Percentiles rank a stretch among this genome's conserved stretches.
Evolutionary conservation across 2,113 vertebrate species (phyloP).

Genomic region (Prolemur simus): DNA sequence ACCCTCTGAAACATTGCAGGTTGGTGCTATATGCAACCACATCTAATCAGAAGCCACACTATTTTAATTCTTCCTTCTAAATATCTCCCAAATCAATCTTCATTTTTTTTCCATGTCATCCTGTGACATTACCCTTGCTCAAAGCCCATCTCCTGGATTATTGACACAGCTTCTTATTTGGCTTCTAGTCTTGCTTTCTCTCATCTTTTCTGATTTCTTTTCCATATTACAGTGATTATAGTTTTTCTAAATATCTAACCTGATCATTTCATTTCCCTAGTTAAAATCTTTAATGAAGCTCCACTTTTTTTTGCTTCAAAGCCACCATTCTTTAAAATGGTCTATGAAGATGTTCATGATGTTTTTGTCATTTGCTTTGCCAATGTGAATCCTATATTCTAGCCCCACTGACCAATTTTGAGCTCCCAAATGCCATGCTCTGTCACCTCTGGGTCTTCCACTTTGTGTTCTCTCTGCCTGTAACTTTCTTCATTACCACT

Average conservation of each 20-base stretch:
- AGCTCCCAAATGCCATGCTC: not conserved
- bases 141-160: not conserved
- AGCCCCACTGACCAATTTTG: not conserved
- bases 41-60: slow-evolving; percentile 27
- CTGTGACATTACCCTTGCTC: not conserved
- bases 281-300: not conserved
- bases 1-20: not conserved
- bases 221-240: not conserved
- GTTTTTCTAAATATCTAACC: not conserved
- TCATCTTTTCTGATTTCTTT: slow-evolving; percentile 14
- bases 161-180: not conserved
- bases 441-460: not conserved
- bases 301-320: slow-evolving; percentile 13
- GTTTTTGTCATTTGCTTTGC: not conserved
- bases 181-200: not conserved
- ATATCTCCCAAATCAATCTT: slow-evolving; percentile 6
- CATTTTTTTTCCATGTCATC: not conserved
- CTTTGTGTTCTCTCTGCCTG: not conserved
- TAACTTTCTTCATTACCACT: not conserved
- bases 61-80: slow-evolving; percentile 37
- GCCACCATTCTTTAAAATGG: not conserved
- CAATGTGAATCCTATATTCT: not conserved
- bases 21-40: not conserved
- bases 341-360: not conserved
- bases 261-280: slow-evolving; percentile 2